Evolutionary conservation across 2,888 invertebrate species (phyloP), one percentile per base, ranked within the genome.

Genomic region (Oscheius sp.): DNA sequence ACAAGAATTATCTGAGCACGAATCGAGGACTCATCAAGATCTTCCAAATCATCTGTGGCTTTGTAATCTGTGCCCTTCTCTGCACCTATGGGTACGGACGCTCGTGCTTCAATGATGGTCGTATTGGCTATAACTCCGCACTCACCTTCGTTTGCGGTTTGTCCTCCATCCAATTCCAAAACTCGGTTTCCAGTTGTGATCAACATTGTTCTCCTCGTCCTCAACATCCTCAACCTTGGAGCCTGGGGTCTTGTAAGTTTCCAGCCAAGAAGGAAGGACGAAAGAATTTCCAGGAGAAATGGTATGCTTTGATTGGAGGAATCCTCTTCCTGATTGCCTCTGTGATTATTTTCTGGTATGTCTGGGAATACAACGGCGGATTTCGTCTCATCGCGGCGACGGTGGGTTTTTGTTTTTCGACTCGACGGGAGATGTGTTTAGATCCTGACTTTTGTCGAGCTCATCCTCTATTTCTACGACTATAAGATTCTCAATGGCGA

Each of bases 401-500:
- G 6, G 61, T n/a, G n/a, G n/a, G n/a, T n/a, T n/a, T n/a, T n/a
- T n/a, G n/a, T n/a, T n/a, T n/a, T n/a, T n/a, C n/a, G n/a, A n/a
- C n/a, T n/a, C n/a, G n/a, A n/a, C n/a, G n/a, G n/a, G n/a, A n/a
- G n/a, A n/a, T n/a, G n/a, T n/a, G n/a, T n/a, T n/a, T n/a, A n/a
- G n/a, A n/a, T 4, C 20, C 77, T 82, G 29, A 73, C 82, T 68
- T 34, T 81, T 45, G 73, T 76, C 33, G 73, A 84, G 53, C 82
- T 83, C 74, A 64, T 83, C 37, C 79, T 84, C 58, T 84, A 80
- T 78, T 72, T 84, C 31, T 84, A 81, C 81, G 84, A 84, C 63
- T 75, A 82, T 65, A 84, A 84, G 76, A 83, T 84, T 58, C 79
- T 84, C 63, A 81, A 82, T 63, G 84, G 84, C 52, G 79, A 84